Percentiles rank a stretch among this genome's conserved stretches.
phyloP scores from a whole-genome alignment of 64 coral and sea anemone genomes.

The Anthopleura sola region DNA sequence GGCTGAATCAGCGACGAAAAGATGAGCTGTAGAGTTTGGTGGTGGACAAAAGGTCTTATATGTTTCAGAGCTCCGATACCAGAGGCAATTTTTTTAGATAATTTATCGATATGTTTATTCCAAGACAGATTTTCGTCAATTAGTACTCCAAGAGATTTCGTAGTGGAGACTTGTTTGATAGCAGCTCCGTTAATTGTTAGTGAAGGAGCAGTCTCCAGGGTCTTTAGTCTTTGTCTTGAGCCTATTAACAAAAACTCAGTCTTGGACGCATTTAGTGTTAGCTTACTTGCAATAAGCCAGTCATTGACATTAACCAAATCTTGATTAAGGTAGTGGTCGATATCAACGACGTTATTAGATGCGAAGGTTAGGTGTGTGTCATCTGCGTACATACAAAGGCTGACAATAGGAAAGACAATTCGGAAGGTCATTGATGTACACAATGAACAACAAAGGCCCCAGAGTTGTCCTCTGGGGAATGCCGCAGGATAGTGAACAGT shows the following conservation, averaged over 20 bases:
- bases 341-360: not conserved
- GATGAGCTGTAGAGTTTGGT: conserved; percentile 9
- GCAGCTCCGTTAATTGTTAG: not conserved
- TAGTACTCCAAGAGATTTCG: conserved; percentile 1
- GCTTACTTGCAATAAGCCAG: conserved; percentile 30
- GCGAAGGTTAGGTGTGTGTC: conserved; percentile 13
- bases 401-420: conserved; percentile 9
- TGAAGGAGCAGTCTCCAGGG: not conserved
- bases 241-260: conserved; percentile 30
- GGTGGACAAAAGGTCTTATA: conserved; percentile 19
- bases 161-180: not conserved
- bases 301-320: conserved; percentile 5
- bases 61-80: conserved; percentile 36
- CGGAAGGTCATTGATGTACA: not conserved
- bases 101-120: conserved; percentile 22
- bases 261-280: no score
- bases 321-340: conserved; percentile 4
- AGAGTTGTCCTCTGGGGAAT: not conserved
- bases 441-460: not conserved
- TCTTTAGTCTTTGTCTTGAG: conserved; percentile 17
- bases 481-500: not conserved
- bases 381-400: conserved; percentile 15
- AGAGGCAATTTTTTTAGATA: conserved; percentile 27
- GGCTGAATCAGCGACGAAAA: conserved; percentile 20
- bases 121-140: conserved; percentile 46